A percentile compares a stretch with the other conserved stretches of the same genome.
phyloP scores from a whole-genome alignment of 2,888 invertebrate species.

The Andrena haemorrhoa region DNA sequence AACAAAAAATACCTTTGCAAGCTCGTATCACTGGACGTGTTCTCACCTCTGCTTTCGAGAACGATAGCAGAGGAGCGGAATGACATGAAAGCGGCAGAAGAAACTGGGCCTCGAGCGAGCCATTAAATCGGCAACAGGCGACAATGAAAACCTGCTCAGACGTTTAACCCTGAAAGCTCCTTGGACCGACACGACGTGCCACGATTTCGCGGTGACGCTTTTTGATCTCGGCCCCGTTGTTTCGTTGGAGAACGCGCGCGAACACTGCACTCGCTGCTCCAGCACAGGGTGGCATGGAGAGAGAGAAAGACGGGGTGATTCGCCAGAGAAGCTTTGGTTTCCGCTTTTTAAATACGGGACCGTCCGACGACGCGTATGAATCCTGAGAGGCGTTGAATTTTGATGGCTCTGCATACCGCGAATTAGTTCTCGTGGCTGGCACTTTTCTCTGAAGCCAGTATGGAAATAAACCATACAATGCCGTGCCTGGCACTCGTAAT shows the following conservation, averaged over 20 bases:
- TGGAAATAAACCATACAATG: neutral
- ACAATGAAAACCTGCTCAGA: slow-evolving; percentile 47
- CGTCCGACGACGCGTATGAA: slow-evolving; percentile 76
- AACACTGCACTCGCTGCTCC: slow-evolving; percentile 41
- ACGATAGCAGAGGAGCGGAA: neutral
- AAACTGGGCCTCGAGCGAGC: slow-evolving; percentile 32
- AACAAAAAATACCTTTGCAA: neutral
- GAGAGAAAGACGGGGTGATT: slow-evolving; percentile 32
- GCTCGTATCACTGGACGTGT: neutral
- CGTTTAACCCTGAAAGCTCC: slow-evolving; percentile 56
- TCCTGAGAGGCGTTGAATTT: slow-evolving; percentile 78
- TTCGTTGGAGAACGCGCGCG: slow-evolving; percentile 52
- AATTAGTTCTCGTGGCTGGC: slow-evolving; percentile 69
- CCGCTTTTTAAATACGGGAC: slow-evolving; percentile 75
- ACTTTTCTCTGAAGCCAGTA: neutral
- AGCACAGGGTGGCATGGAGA: neutral
- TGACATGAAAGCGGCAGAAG: slow-evolving; percentile 8
- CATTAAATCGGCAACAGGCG: slow-evolving; percentile 57
- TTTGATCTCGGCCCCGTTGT: slow-evolving; percentile 58
- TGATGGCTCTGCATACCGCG: slow-evolving; percentile 75
- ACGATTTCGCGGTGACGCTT: slow-evolving; percentile 45
- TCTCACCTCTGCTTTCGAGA: neutral
- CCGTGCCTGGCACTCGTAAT: no score
- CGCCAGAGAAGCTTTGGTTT: slow-evolving; percentile 70
- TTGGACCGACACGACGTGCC: slow-evolving; percentile 21